Evolutionary conservation across 2,888 invertebrate species (phyloP), one percentile per base, ranked within the genome.

Genomic region (Carpatolechia fugitivella): DNA sequence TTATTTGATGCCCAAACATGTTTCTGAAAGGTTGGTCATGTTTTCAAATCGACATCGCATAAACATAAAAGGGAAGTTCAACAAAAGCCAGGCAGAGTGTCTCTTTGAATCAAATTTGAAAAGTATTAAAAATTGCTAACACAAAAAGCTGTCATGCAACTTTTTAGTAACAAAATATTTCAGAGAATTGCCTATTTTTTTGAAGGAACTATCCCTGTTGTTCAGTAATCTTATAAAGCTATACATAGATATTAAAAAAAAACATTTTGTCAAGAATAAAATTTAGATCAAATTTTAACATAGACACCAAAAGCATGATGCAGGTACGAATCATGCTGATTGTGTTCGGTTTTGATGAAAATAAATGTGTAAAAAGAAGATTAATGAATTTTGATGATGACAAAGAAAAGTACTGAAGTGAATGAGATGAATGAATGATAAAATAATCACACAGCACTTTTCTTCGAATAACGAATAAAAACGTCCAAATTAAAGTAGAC

Each of bases 1-100:
- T 91, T 74, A 93, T 92, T 77, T 92, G 92, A 61, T 92, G 91
- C 59, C 93, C 91, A 72, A 92, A 92, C 85, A 92, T 93, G 70
- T 92, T 91, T 77, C 92, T 92, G 87, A 85, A 85, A 92, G 79
- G 62, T 85, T 82, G 79, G 72, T 64, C 55, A 63, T 56, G 60
- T 67, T 62, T 69, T 69, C 61, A 74, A 69, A 36, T 60, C 61
- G 83, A 88, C 72, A 89, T 86, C 74, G 86, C 46, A 36, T 57
- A 58, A 57, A 68, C 69, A 66, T 73, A 73, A 69, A 20, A 14
- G 38, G 7, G 47, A 54, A 51, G 46, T 51, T 54, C 16, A 36
- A 56, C 72, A 64, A 59, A 85, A 85, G 85, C 83, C 80, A 85
- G 79, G 82, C 84, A 79, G 74, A 80, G 78, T 80, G 69, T 56